Evolutionary conservation across 2,113 vertebrate species (phyloP).

Genomic region (Willisornis vidua): DNA sequence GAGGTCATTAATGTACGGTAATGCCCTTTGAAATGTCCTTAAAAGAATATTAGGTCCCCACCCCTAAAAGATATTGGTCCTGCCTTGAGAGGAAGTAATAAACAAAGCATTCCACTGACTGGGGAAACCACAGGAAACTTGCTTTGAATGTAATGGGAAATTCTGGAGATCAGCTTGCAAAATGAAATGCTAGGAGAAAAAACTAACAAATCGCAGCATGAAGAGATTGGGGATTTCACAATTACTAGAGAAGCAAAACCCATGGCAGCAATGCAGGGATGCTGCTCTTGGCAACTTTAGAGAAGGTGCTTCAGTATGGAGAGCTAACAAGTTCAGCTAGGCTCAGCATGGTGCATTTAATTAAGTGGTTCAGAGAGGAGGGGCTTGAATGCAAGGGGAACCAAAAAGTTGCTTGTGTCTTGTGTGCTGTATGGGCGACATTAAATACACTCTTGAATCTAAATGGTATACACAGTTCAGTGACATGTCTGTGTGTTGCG

Average conservation of each 20-base stretch:
- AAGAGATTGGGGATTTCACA: background rate
- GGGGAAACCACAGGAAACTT: background rate
- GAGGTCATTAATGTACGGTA: background rate
- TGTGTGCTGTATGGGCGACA: background rate
- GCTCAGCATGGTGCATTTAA: fast-evolving
- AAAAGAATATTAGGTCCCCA: background rate
- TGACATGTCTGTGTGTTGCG: background rate
- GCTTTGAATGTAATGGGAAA: background rate
- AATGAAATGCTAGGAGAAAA: background rate
- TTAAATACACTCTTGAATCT: background rate
- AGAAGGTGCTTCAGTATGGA: background rate
- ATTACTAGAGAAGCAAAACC: background rate
- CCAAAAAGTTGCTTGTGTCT: background rate
- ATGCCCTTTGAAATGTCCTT: background rate
- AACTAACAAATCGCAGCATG: fast-evolving
- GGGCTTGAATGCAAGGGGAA: background rate
- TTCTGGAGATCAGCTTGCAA: background rate
- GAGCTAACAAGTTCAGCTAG: background rate
- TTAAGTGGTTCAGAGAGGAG: background rate
- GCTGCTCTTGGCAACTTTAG: background rate
- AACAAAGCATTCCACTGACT: background rate
- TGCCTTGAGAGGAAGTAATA: background rate
- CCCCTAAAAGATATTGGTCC: background rate
- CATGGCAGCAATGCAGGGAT: fast-evolving
- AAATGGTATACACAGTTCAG: background rate